These are phyloP conservation scores for Drosophila kanekoi DNA, from an alignment of 2,888 invertebrate genomes.

Conservation along the genomic window DNA sequence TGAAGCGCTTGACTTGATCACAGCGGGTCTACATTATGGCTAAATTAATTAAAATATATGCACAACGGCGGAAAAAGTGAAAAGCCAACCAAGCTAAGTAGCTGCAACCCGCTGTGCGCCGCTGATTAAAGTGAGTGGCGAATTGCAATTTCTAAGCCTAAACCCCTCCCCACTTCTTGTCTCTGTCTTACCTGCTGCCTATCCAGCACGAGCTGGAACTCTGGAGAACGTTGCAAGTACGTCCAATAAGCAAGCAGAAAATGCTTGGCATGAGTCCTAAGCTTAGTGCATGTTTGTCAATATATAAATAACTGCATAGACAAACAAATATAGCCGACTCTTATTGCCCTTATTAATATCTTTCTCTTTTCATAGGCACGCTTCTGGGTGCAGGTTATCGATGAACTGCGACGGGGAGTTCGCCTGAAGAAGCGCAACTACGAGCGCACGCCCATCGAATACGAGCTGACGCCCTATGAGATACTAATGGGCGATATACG, in stretches of 20 bases:
- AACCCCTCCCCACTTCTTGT: constrained; percentile 9
- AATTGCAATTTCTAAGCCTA: constrained; percentile 28
- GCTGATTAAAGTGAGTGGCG: constrained; percentile 56
- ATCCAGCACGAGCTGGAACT: constrained; percentile 88
- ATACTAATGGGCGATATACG: constrained; percentile 98
- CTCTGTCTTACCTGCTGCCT: constrained; percentile 13
- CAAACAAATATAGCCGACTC: neutral
- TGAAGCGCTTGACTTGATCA: constrained; percentile 34
- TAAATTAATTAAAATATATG: constrained; percentile 69
- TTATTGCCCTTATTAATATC: neutral
- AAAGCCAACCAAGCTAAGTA: constrained; percentile 29
- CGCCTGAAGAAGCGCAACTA: constrained; percentile 95
- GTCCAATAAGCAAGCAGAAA: constrained; percentile 81
- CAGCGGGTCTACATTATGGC: constrained; percentile 59
- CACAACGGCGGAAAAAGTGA: constrained; percentile 33
- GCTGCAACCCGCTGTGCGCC: constrained; percentile 21
- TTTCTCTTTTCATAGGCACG: constrained; percentile 88
- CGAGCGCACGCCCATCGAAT: constrained; percentile 93
- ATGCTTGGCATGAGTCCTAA: constrained; percentile 3
- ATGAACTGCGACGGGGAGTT: constrained; percentile 95
- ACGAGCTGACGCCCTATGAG: constrained; percentile 97
- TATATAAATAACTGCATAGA: neutral
- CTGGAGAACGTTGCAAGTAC: constrained; percentile 92
- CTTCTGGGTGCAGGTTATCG: constrained; percentile 98
- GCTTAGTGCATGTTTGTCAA: constrained; percentile 24